These are phyloP conservation scores for Coronaproctus castanopsis DNA, from an alignment of 2,888 invertebrate species.

Conservation along the genomic window DNA sequence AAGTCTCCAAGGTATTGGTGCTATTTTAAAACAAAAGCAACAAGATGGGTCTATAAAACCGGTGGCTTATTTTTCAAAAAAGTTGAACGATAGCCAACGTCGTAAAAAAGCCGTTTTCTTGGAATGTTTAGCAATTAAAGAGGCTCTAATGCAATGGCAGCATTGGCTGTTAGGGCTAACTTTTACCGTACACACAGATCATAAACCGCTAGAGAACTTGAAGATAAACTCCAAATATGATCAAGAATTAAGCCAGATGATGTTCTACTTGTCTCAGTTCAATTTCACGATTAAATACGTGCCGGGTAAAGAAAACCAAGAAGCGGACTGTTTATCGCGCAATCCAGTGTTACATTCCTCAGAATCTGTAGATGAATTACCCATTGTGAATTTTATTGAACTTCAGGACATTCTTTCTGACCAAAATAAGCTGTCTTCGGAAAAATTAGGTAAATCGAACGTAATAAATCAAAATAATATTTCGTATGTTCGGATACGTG, in stretches of 20 bases:
- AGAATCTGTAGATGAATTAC: neutral
- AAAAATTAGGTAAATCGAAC: constrained; percentile 2
- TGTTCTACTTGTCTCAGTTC: constrained; percentile 17
- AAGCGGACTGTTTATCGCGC: constrained; percentile 18
- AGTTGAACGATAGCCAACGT: constrained; percentile 11
- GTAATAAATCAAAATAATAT: constrained; percentile 10
- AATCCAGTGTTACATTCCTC: constrained; percentile 17
- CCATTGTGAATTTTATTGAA: constrained; percentile 5
- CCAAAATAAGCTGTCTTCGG: constrained; percentile 12
- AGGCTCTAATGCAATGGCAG: constrained; percentile 15
- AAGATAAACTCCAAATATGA: constrained; percentile 17
- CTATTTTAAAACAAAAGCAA: constrained; percentile 18
- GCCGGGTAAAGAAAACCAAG: constrained; percentile 18
- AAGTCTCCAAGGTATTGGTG: constrained; percentile 19
- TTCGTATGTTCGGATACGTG: constrained; percentile 11
- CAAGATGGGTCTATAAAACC: constrained; percentile 15
- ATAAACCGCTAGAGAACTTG: constrained; percentile 17
- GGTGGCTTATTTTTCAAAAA: constrained; percentile 18
- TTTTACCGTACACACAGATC: constrained; percentile 12
- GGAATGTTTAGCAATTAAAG: constrained; percentile 15
- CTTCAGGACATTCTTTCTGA: constrained; percentile 16
- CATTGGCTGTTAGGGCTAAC: constrained; percentile 8
- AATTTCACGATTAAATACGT: constrained; percentile 17
- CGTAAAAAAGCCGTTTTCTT: constrained; percentile 15
- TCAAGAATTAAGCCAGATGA: constrained; percentile 17